Percentiles rank a stretch among this genome's conserved stretches.
These are phyloP conservation scores for Villa cingulata DNA, from an alignment of 2,888 invertebrate genomes.

Conservation along the genomic window DNA sequence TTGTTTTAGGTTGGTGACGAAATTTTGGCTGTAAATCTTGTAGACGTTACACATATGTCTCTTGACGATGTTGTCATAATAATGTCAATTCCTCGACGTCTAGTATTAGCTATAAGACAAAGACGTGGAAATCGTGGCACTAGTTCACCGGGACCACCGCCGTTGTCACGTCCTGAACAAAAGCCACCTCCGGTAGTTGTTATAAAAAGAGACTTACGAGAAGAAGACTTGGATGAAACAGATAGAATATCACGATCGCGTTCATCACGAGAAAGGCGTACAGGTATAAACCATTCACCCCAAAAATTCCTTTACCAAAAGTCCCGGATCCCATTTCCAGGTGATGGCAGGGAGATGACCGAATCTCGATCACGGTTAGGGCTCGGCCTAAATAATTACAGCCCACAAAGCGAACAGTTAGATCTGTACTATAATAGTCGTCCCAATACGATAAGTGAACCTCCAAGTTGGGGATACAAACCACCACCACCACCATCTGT, in stretches of 20 bases:
- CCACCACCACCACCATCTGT: conserved; percentile 60
- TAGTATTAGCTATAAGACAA: conserved; percentile 86
- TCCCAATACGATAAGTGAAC: conserved; percentile 43
- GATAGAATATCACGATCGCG: conserved; percentile 39
- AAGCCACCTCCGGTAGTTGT: conserved; percentile 87
- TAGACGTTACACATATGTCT: conserved; percentile 95
- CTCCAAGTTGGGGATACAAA: conserved; percentile 37
- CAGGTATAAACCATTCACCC: conserved; percentile 31
- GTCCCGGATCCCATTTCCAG: conserved; percentile 29
- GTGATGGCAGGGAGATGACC: conserved; percentile 67
- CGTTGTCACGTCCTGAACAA: conserved; percentile 55
- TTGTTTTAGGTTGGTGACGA: conserved; percentile 77
- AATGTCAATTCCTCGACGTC: conserved; percentile 94
- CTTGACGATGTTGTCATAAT: conserved; percentile 98
- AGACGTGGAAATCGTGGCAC: conserved; percentile 49
- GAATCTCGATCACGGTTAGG: conserved; percentile 63
- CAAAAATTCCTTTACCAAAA: background rate
- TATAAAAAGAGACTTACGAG: conserved; percentile 73
- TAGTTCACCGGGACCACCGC: conserved; percentile 33
- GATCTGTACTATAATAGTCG: conserved; percentile 74
- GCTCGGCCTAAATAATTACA: conserved; percentile 50
- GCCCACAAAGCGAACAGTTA: conserved; percentile 51
- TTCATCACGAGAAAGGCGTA: conserved; percentile 38
- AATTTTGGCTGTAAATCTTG: conserved; percentile 93
- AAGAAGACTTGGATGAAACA: conserved; percentile 58